phyloP scores from a whole-genome alignment of 2,888 invertebrate species.

The Hyposoter didymator region DNA sequence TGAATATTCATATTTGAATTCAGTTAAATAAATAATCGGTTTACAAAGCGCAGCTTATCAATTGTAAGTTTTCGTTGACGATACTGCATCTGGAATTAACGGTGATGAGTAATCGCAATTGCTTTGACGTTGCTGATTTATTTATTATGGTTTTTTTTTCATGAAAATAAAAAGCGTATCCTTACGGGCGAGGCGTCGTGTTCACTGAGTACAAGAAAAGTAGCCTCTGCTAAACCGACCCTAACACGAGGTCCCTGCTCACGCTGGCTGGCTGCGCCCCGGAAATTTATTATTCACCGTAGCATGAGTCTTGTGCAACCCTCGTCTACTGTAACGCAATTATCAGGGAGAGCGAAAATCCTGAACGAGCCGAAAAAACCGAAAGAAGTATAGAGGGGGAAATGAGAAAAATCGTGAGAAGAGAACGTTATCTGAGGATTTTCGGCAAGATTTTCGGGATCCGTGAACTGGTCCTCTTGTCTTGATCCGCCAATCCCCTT shows the following conservation, averaged over 20 bases:
- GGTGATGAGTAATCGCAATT: background rate
- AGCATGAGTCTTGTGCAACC: constrained; percentile 76
- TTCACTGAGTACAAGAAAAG: constrained; percentile 34
- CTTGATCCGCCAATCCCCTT: constrained; percentile 63
- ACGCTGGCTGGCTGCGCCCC: constrained; percentile 76
- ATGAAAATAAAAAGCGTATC: constrained; percentile 42
- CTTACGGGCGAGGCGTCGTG: background rate
- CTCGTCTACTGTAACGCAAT: constrained; percentile 82
- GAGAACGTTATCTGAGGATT: constrained; percentile 56
- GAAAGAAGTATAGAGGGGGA: constrained; percentile 29
- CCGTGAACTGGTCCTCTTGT: constrained; percentile 46
- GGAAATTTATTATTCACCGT: constrained; percentile 78
- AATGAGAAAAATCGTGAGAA: constrained; percentile 55
- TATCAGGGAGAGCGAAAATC: constrained; percentile 49
- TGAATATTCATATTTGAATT: background rate
- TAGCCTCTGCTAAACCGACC: constrained; percentile 62
- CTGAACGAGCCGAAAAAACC: constrained; percentile 32
- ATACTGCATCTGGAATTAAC: background rate
- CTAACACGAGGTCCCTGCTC: constrained; percentile 71
- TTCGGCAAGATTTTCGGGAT: constrained; percentile 54
- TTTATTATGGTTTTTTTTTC: background rate
- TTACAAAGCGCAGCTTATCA: background rate
- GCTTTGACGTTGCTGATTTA: background rate
- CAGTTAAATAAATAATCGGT: background rate
- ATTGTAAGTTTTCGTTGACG: background rate